Conservation (phyloP, 1,140 invertebrate species). For the Medauroidea extradentata region DNA sequence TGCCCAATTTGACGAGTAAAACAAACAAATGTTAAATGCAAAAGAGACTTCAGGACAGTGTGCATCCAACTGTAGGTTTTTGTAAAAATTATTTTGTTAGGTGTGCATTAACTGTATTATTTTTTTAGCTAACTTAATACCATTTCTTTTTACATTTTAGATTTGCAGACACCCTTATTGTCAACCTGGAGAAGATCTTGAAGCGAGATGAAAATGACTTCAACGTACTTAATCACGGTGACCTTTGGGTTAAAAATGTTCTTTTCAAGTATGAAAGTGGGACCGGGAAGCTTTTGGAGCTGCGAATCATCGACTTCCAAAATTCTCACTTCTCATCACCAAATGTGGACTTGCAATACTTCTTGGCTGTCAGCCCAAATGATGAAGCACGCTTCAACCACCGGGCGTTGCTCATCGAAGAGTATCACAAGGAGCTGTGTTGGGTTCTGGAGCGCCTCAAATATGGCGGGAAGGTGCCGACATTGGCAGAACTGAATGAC, state of each 20-base stretch:
- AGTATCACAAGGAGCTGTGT: conserved; percentile 38
- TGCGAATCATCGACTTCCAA: conserved; percentile 25
- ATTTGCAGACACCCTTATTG: no score
- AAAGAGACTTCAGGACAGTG: no score
- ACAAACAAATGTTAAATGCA: no score
- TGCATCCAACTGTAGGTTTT: no score
- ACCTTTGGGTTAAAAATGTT: conserved; percentile 19
- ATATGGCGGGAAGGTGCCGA: conserved; percentile 42
- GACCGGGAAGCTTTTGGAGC: not conserved
- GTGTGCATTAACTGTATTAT: no score
- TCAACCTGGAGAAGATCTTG: not conserved
- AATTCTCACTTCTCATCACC: conserved; percentile 15
- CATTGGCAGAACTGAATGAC: conserved; percentile 35
- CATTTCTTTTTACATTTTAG: no score
- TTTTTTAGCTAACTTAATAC: no score
- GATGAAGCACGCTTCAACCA: conserved; percentile 15
- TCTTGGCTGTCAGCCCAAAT: conserved; percentile 19
- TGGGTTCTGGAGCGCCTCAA: conserved; percentile 37
- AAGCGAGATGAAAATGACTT: conserved; percentile 1
- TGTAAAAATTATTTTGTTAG: no score
- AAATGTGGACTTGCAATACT: conserved; percentile 23
- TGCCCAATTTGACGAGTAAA: no score
- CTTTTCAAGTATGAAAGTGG: conserved; percentile 8
- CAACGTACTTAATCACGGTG: conserved; percentile 15
- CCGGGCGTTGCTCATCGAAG: conserved; percentile 39